A percentile compares a stretch with the other conserved stretches of the same genome.
Evolutionary conservation across 2,888 invertebrate genomes (phyloP).

Genomic region (Leptinotarsa rubiginosa): DNA sequence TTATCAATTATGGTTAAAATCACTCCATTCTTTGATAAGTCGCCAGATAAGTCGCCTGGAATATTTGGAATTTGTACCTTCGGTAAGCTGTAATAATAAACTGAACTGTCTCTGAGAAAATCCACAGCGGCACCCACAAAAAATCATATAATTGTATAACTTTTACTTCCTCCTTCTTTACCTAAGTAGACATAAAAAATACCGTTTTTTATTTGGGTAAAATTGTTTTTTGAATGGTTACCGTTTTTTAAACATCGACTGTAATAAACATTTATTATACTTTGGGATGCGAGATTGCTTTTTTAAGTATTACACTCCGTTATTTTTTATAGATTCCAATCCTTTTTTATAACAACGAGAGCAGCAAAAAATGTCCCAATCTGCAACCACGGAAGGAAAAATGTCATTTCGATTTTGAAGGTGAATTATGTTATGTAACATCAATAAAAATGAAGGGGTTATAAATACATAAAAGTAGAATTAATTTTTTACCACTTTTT

Average conservation of each 20-base stretch:
- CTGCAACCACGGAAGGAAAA: too few species aligned
- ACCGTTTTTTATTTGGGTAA: constrained; percentile 28
- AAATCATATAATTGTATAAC: constrained; percentile 32
- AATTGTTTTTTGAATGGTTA: constrained; percentile 22
- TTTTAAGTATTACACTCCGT: background rate
- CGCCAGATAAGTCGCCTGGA: too few species aligned
- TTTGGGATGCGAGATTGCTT: background rate
- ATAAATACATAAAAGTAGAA: background rate
- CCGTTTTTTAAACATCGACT: constrained; percentile 27
- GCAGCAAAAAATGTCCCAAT: background rate
- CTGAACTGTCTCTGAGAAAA: background rate
- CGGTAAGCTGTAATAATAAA: background rate
- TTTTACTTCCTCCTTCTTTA: constrained; percentile 12
- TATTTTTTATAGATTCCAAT: constrained; percentile 9
- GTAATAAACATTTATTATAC: constrained; percentile 17
- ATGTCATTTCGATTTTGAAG: background rate
- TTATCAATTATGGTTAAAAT: too few species aligned
- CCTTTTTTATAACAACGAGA: background rate
- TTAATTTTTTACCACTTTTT: too few species aligned
- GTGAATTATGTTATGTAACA: background rate
- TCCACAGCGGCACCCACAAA: constrained; percentile 11
- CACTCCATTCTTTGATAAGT: too few species aligned
- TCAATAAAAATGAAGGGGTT: background rate
- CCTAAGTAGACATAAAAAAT: constrained; percentile 23
- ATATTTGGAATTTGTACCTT: too few species aligned